Conservation (phyloP, 2,113 vertebrate species). For the Neodontobutis hainanensis region DNA sequence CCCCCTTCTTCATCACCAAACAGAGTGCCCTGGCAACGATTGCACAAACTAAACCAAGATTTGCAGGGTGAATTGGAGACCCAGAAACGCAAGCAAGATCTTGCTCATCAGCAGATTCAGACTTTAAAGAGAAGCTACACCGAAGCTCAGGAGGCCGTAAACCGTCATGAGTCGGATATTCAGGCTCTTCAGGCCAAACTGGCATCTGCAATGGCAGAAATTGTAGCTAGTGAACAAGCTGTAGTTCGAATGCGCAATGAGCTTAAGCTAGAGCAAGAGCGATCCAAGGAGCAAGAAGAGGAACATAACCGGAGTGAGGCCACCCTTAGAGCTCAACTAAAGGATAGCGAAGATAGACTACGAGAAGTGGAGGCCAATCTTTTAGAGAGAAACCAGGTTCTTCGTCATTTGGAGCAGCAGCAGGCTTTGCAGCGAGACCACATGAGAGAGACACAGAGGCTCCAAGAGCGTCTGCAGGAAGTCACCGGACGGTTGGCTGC, state of each 20-base stretch:
- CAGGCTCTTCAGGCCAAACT: conserved; percentile 88
- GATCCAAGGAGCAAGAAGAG: conserved; percentile 86
- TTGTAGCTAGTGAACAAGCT: conserved; percentile 88
- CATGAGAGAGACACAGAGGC: conserved; percentile 85
- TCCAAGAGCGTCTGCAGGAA: conserved; percentile 87
- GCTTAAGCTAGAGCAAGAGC: conserved; percentile 87
- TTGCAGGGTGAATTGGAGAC: conserved; percentile 89
- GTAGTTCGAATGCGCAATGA: conserved; percentile 88
- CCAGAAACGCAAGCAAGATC: conserved; percentile 89
- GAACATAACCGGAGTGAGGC: conserved; percentile 84
- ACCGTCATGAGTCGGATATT: conserved; percentile 89
- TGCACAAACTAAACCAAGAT: conserved; percentile 91
- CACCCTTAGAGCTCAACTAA: conserved; percentile 84
- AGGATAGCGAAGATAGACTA: conserved; percentile 89
- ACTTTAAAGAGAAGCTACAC: conserved; percentile 89
- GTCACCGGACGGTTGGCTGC: conserved; percentile 83
- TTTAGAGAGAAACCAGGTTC: conserved; percentile 88
- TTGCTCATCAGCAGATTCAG: conserved; percentile 88
- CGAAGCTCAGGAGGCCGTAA: conserved; percentile 88
- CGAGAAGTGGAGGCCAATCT: conserved; percentile 87
- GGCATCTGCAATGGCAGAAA: conserved; percentile 85
- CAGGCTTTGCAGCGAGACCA: conserved; percentile 90
- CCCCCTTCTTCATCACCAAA: conserved; percentile 81
- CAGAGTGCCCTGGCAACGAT: conserved; percentile 87
- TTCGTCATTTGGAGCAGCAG: conserved; percentile 87